phyloP scores from a whole-genome alignment of 2,113 vertebrate genomes.

The Bos indicus region DNA sequence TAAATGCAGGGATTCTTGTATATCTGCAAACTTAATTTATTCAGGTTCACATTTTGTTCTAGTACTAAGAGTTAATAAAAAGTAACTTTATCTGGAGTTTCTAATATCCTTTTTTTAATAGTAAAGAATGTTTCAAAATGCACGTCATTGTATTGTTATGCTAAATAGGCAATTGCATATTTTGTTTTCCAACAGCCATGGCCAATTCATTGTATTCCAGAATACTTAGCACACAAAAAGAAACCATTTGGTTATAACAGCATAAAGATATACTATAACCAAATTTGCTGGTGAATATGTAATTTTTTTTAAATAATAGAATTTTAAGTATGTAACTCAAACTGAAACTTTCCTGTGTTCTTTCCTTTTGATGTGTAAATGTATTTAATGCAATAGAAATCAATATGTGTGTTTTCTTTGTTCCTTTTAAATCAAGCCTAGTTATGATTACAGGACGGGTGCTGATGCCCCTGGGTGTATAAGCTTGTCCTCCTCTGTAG shows the following conservation, averaged over 20 bases:
- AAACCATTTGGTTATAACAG: neutral
- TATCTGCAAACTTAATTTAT: neutral
- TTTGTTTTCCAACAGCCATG: neutral
- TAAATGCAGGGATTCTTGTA: neutral
- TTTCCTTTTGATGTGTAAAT: conserved; percentile 58
- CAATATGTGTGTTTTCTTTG: conserved; percentile 36
- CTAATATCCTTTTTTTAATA: neutral
- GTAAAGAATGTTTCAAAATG: neutral
- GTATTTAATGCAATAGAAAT: conserved; percentile 24
- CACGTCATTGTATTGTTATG: neutral
- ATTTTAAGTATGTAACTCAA: conserved; percentile 49
- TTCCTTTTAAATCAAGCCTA: conserved; percentile 24
- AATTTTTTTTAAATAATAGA: conserved; percentile 1
- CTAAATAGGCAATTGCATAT: neutral
- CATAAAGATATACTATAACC: neutral
- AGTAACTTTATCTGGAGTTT: neutral
- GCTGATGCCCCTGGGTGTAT: neutral
- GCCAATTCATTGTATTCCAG: neutral
- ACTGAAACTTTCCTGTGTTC: neutral
- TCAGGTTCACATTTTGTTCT: neutral
- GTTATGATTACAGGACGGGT: neutral
- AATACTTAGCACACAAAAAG: neutral
- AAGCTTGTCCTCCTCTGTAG: neutral
- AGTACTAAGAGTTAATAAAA: neutral
- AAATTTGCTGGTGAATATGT: neutral